phyloP scores from a whole-genome alignment of 2,888 invertebrate species.

The Lasioglossum oenotherae region DNA sequence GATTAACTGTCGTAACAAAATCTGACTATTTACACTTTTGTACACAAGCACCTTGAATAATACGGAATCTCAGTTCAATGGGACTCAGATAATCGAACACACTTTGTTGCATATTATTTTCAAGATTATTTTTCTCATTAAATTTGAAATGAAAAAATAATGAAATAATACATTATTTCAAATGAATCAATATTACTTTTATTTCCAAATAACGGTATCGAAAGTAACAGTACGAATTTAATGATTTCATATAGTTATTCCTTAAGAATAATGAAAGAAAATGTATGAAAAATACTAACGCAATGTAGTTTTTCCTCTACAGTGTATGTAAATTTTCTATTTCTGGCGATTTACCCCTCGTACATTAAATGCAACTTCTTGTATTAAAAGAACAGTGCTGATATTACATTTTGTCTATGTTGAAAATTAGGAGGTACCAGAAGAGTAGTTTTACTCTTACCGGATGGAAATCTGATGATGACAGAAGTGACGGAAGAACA shows the following conservation, averaged over 20 bases:
- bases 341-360: neutral
- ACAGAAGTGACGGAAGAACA: slow-evolving; percentile 95
- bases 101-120: neutral
- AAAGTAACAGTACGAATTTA: neutral
- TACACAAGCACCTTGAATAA: too few species aligned
- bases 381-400: neutral
- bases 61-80: too few species aligned
- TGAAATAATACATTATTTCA: too few species aligned
- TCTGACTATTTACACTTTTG: too few species aligned
- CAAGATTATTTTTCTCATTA: neutral
- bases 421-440: slow-evolving; percentile 90
- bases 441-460: slow-evolving; percentile 92
- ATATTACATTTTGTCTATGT: neutral
- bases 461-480: slow-evolving; percentile 94
- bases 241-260: neutral
- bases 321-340: neutral
- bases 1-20: too few species aligned
- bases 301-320: too few species aligned
- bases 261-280: neutral
- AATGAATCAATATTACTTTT: too few species aligned
- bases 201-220: too few species aligned
- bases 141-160: neutral
- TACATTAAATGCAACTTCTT: neutral
- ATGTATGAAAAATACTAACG: too few species aligned
- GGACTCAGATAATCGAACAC: too few species aligned